Conservation (phyloP, 2,113 vertebrate species). For the Osmerus mordax region DNA sequence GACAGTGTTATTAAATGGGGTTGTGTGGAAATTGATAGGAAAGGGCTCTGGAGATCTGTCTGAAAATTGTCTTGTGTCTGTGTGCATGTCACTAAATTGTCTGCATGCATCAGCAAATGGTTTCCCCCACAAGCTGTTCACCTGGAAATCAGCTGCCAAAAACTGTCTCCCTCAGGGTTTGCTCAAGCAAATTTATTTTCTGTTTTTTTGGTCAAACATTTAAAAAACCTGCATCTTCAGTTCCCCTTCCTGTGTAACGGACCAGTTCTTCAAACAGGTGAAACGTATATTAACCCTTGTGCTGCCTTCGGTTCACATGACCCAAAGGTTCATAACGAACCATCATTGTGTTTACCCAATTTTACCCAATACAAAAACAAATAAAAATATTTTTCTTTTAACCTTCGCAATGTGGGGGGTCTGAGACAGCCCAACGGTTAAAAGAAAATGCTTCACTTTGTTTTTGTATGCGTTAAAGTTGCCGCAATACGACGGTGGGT, state of each 20-base stretch:
- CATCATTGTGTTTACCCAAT: too few species aligned
- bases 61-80: constrained; percentile 31
- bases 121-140: constrained; percentile 68
- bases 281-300: too few species aligned
- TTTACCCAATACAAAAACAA: too few species aligned
- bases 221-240: not conserved
- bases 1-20: constrained; percentile 58
- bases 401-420: too few species aligned
- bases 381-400: too few species aligned
- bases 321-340: too few species aligned
- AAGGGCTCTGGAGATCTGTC: constrained; percentile 46
- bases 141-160: constrained; percentile 64
- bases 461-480: too few species aligned
- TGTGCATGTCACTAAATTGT: constrained; percentile 35
- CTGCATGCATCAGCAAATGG: constrained; percentile 61
- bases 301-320: too few species aligned
- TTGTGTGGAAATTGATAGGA: constrained; percentile 58
- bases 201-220: not conserved
- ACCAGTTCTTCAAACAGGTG: too few species aligned
- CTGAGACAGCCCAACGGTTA: too few species aligned
- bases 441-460: too few species aligned
- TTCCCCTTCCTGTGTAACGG: not conserved
- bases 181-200: constrained; percentile 24
- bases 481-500: too few species aligned
- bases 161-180: constrained; percentile 33